Conservation (phyloP, 2,113 vertebrate genomes). For the Orycteropus afer region DNA sequence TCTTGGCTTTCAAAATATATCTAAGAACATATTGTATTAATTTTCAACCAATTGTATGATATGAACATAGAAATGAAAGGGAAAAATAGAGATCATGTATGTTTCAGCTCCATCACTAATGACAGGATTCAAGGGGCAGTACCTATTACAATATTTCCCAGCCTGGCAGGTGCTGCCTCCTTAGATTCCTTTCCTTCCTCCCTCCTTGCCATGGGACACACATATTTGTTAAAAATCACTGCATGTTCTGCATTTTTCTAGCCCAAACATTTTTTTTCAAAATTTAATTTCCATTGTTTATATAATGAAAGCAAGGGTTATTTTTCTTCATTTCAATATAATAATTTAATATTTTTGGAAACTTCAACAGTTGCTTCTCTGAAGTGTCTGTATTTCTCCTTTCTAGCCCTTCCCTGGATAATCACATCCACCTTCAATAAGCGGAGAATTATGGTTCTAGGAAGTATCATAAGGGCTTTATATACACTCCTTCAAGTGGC, state of each 20-base stretch:
- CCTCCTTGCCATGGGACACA: neutral
- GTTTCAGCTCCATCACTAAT: neutral
- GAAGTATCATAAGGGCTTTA: neutral
- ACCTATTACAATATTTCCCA: neutral
- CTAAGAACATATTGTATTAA: neutral
- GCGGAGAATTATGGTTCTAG: neutral
- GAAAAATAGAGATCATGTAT: rapidly evolving
- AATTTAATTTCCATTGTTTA: neutral
- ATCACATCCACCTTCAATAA: neutral
- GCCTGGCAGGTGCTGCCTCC: neutral
- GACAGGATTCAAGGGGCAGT: neutral
- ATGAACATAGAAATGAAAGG: neutral
- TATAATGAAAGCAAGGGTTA: neutral
- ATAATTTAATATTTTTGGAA: neutral
- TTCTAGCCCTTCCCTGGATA: neutral
- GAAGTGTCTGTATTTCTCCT: neutral
- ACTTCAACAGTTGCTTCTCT: neutral
- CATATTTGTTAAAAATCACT: neutral
- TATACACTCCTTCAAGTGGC: neutral
- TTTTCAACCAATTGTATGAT: neutral
- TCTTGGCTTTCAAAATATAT: neutral
- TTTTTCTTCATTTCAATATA: neutral
- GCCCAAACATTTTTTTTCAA: neutral
- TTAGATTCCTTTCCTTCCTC: rapidly evolving
- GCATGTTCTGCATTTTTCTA: neutral